Base-by-base conservation (phyloP, 2,113 vertebrate genomes). In the Menura novaehollandiae region DNA sequence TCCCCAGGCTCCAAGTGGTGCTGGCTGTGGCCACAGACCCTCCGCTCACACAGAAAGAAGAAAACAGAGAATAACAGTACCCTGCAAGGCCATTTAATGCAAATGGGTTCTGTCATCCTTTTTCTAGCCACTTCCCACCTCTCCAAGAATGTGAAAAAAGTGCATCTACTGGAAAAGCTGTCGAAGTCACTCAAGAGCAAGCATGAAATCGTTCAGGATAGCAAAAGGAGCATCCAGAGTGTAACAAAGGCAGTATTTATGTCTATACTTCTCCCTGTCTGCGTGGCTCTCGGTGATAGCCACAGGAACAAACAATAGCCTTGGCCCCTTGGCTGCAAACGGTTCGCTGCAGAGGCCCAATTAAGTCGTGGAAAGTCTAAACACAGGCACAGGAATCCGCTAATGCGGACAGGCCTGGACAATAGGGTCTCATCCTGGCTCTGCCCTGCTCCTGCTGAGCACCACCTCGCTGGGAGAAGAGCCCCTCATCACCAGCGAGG, bases 191-290 rank as follows among this genome's bases (percentile, higher is more conserved):
- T 49, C 33, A 41, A 59, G 75, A 85, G 33, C 0, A 14, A 69
- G 77, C 28, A 79, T 5, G 37, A 85, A 91, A 77, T 67, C 0
- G 0, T 33, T 85, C 21, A 12, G 71, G 85, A 60, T 76, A 73
- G 85, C 74, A 90, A 96, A 96, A 96, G 95, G 93, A 96, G 88
- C 95, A 97, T 94, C 91, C 71, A 46, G 53, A 91, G 59, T 28
- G 75, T 10, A 93, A 91, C 88, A 96, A 91, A 93, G 55, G 51
- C 23, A 0, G 75, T 88, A 95, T 97, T 96, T 96, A 80, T 89
- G 87, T 94, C 87, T 73, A 77, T 58, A 71, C 59, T 85, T 82
- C 62, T 95, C 87, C 49, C 71, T 73, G 77, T 53, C 93, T 89
- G 69, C 2, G 0, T 86, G 60, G 83, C 43, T 64, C 51, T 89